A percentile compares a stretch with the other conserved stretches of the same genome.
Evolutionary conservation across 2,888 invertebrate species (phyloP).

Genomic region (Phyllotreta striolata): DNA sequence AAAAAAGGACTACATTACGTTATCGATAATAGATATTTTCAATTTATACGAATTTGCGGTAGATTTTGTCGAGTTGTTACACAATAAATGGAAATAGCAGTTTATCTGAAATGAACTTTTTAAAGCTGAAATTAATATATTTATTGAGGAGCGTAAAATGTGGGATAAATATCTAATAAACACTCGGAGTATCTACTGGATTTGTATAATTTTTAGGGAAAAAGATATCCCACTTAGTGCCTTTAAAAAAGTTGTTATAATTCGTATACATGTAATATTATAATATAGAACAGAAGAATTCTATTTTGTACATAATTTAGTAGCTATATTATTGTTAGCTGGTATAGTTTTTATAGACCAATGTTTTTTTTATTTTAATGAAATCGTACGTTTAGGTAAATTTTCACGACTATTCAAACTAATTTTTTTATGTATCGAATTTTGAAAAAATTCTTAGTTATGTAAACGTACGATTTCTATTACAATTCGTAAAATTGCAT

Average conservation of each 20-base stretch:
- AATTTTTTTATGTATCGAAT: background rate
- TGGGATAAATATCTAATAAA: too few relatives aligned
- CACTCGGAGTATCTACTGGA: too few relatives aligned
- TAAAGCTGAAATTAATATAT: too few relatives aligned
- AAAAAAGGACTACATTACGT: too few relatives aligned
- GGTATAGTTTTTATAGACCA: constrained; percentile 39
- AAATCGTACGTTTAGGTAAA: constrained; percentile 38
- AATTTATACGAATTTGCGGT: too few relatives aligned
- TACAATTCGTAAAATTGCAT: constrained; percentile 19
- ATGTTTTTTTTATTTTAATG: constrained; percentile 30
- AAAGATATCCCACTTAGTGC: constrained; percentile 42
- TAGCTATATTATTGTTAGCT: constrained; percentile 42
- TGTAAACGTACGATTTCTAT: constrained; percentile 5
- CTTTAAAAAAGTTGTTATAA: constrained; percentile 51
- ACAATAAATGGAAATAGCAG: too few relatives aligned
- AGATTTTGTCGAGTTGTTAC: too few relatives aligned
- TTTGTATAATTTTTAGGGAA: constrained; percentile 14
- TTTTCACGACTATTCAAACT: constrained; percentile 33
- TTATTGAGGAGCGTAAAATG: too few relatives aligned
- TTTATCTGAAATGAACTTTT: too few relatives aligned
- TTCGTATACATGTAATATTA: constrained; percentile 52
- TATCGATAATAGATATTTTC: background rate
- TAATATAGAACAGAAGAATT: constrained; percentile 51
- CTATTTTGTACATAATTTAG: constrained; percentile 45
- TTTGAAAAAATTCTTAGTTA: background rate